A percentile compares a stretch with the other conserved stretches of the same genome.
These are phyloP conservation scores for Pocillopora damicornis DNA, from an alignment of 64 coral and sea anemone species.

Conservation along the genomic window DNA sequence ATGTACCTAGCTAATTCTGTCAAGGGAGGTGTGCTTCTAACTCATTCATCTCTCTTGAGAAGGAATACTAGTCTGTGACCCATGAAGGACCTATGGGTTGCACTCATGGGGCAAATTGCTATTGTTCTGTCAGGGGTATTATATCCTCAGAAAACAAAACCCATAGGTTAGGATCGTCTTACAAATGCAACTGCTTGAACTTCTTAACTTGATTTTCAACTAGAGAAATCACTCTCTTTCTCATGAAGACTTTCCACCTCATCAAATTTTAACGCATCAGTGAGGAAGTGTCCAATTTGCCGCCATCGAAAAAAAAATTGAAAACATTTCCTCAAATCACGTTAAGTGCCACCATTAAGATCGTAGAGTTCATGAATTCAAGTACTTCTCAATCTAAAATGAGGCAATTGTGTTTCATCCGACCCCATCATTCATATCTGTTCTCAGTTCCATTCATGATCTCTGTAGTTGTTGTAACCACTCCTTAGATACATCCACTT, in stretches of 20 bases:
- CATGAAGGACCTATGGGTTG: background rate
- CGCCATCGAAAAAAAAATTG: background rate
- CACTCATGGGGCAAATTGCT: background rate
- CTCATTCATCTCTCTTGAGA: background rate
- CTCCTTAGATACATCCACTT: background rate
- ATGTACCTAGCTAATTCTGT: too few species aligned
- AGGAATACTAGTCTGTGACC: background rate
- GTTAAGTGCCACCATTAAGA: too few species aligned
- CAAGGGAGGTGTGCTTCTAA: background rate
- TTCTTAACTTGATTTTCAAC: background rate
- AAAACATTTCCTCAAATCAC: too few species aligned
- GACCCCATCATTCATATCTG: background rate
- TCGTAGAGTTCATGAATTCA: too few species aligned
- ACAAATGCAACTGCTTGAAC: background rate
- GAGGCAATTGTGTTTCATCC: too few species aligned
- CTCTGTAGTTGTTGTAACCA: background rate
- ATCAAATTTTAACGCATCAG: too few species aligned
- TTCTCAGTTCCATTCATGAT: background rate
- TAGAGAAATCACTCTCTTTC: background rate
- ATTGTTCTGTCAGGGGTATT: background rate
- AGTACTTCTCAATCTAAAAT: too few species aligned
- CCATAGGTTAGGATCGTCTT: background rate
- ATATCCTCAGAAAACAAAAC: background rate
- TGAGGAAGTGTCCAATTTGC: background rate
- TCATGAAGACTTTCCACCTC: too few species aligned